phyloP scores from a whole-genome alignment of 2,113 vertebrate species.

The Archocentrus centrarchus region DNA sequence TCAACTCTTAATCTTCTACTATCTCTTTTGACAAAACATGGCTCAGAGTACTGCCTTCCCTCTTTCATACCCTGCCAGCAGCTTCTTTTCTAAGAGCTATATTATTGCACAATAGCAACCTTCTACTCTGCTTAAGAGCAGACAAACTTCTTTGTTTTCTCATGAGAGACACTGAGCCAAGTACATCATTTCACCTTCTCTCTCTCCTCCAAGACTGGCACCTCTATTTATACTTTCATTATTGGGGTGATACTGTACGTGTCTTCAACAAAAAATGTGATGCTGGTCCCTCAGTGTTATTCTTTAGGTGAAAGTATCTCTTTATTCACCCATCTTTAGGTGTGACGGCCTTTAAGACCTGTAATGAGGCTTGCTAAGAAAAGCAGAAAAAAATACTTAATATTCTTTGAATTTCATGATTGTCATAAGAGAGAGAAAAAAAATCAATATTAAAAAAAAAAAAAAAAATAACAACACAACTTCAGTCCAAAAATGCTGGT shows the following conservation, averaged over 20 bases:
- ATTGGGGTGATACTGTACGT: not conserved
- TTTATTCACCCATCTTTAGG: not conserved
- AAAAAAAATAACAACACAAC: not conserved
- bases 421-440: not conserved
- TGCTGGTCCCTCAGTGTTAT: not conserved
- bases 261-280: not conserved
- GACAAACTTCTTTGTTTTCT: slow-evolving; percentile 61
- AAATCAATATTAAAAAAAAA: not conserved
- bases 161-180: slow-evolving; percentile 51
- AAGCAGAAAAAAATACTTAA: not conserved
- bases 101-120: slow-evolving; percentile 51
- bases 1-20: slow-evolving; percentile 62
- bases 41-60: slow-evolving; percentile 35
- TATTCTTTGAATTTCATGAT: not conserved
- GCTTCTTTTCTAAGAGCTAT: slow-evolving; percentile 53
- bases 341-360: not conserved
- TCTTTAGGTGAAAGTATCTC: not conserved
- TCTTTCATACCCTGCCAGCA: slow-evolving; percentile 36
- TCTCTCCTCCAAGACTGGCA: not conserved
- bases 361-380: not conserved
- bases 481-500: slow-evolving; percentile 13
- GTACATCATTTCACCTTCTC: slow-evolving; percentile 28
- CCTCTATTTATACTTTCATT: not conserved
- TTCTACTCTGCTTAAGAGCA: slow-evolving; percentile 43
- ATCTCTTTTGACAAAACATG: slow-evolving; percentile 66